phyloP scores from a whole-genome alignment of 2,797 vertebrate species.

The Acridotheres tristis region DNA sequence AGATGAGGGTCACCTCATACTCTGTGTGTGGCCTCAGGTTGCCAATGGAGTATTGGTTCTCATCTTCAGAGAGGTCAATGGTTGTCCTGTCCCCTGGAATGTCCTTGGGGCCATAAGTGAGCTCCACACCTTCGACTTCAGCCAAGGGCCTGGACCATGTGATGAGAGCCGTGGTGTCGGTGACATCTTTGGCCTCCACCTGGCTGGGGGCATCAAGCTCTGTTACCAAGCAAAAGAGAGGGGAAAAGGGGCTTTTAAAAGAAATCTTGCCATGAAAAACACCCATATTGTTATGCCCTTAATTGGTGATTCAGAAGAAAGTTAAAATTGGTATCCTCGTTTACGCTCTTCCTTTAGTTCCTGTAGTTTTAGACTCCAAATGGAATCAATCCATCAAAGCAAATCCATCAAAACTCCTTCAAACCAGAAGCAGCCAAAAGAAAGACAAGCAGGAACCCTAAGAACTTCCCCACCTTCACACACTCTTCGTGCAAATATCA shows the following conservation, averaged over 20 bases:
- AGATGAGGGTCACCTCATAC: slow-evolving; percentile 88
- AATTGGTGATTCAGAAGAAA: background rate
- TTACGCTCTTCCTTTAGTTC: background rate
- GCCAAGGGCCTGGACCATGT: slow-evolving; percentile 94
- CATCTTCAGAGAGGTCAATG: slow-evolving; percentile 85
- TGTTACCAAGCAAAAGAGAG: slow-evolving; percentile 41
- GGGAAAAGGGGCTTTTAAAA: background rate
- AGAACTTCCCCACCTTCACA: background rate
- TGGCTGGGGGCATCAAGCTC: slow-evolving; percentile 92
- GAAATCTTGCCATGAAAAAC: background rate
- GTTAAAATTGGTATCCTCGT: background rate
- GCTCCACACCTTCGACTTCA: slow-evolving; percentile 84
- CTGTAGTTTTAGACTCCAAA: background rate
- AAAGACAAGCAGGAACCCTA: background rate
- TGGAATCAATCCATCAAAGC: background rate
- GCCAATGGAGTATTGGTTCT: slow-evolving; percentile 90
- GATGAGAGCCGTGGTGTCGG: slow-evolving; percentile 89
- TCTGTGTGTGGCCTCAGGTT: slow-evolving; percentile 88
- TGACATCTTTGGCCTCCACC: slow-evolving; percentile 89
- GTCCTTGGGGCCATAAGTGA: slow-evolving; percentile 85
- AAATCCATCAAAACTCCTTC: background rate
- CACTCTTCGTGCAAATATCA: background rate
- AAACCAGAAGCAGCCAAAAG: background rate
- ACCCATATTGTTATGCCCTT: background rate
- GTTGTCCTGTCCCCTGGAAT: slow-evolving; percentile 80